Percentiles rank a stretch among this genome's conserved stretches.
Conservation (phyloP, 2,113 vertebrate species). For the Todiramphus saurophagus region DNA sequence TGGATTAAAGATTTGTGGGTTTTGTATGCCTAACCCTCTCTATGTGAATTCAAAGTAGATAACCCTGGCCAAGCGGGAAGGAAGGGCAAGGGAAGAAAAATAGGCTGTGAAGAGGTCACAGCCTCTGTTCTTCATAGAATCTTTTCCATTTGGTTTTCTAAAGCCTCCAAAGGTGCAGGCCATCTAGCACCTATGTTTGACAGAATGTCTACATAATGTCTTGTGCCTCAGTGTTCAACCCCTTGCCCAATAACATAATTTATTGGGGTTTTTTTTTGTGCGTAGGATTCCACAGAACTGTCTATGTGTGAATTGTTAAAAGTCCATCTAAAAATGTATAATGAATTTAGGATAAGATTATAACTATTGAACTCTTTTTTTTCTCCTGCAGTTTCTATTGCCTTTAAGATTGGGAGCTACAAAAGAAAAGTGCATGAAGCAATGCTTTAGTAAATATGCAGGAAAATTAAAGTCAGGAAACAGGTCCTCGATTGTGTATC, state of each 20-base stretch:
- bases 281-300: background rate
- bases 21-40: background rate
- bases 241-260: background rate
- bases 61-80: background rate
- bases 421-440: background rate
- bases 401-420: background rate
- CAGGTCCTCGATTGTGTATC: background rate
- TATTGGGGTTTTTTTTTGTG: background rate
- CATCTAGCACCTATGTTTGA: background rate
- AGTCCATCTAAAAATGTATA: background rate
- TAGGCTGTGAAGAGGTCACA: background rate
- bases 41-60: background rate
- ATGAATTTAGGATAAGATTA: background rate
- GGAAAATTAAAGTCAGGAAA: constrained; percentile 6
- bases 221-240: background rate
- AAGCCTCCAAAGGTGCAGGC: background rate
- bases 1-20: background rate
- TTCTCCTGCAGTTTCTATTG: background rate
- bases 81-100: background rate
- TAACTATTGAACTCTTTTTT: background rate
- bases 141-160: background rate
- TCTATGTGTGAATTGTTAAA: background rate
- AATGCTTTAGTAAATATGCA: constrained; percentile 14
- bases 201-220: background rate
- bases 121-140: background rate